Evolutionary conservation across 2,113 vertebrate genomes (phyloP).

Genomic region (Semicossyphus pulcher): DNA sequence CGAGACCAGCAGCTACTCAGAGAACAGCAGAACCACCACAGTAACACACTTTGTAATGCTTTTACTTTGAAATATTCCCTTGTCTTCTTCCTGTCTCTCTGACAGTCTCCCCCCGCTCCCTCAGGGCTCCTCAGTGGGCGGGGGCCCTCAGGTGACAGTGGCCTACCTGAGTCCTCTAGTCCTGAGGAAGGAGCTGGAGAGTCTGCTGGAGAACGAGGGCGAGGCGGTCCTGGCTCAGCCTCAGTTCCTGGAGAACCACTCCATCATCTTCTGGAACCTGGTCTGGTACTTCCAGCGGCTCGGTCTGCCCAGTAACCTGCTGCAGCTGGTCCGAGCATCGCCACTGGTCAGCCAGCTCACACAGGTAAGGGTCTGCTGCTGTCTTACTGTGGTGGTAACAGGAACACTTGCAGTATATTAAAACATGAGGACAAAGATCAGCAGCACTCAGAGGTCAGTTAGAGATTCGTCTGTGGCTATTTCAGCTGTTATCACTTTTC

Average conservation of each 20-base stretch:
- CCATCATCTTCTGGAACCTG: conserved; percentile 98
- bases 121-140: conserved; percentile 53
- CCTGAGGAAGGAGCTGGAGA: conserved; percentile 93
- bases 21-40: conserved; percentile 72
- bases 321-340: conserved; percentile 86
- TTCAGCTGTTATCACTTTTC: too few relatives aligned
- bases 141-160: conserved; percentile 82
- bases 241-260: conserved; percentile 89
- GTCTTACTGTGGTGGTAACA: too few relatives aligned
- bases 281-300: conserved; percentile 94
- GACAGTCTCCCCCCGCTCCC: not conserved
- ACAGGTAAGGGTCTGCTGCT: conserved; percentile 73
- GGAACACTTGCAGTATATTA: too few relatives aligned
- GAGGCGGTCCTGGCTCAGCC: conserved; percentile 88
- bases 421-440: too few relatives aligned
- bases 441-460: too few relatives aligned
- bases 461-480: too few relatives aligned
- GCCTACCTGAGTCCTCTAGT: conserved; percentile 95
- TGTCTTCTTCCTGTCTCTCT: not conserved
- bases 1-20: conserved; percentile 80
- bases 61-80: not conserved
- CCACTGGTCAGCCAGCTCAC: conserved; percentile 70
- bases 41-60: conserved; percentile 45
- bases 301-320: conserved; percentile 88
- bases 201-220: conserved; percentile 93